Evolutionary conservation across 2,888 invertebrate species (phyloP), one percentile per base, ranked within the genome.

Genomic region (Laothoe populi): DNA sequence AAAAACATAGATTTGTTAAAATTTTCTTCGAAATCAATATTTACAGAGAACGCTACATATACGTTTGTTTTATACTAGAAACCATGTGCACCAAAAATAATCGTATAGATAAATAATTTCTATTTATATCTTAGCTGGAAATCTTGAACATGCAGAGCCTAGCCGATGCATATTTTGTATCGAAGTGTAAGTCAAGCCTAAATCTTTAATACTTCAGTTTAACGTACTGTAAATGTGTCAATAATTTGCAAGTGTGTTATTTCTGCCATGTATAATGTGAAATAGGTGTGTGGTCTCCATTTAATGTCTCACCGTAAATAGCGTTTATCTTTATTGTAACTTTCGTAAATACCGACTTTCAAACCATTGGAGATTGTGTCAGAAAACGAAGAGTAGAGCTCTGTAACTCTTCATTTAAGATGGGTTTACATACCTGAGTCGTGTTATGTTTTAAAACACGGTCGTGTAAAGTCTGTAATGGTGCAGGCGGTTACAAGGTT

Each of bases 231-330:
- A 40, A 23, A 46, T 46, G 16, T 62, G 58, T 48, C 26, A 13
- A 38, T 64, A 58, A 38, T 13, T 64, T 62, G 11, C 59, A 5
- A 38, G 59, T 62, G 4, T 40, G 63, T 71, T 63, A 60, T 60
- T 64, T 66, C 59, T 40, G 42, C 69, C 70, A 66, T 70, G 66
- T 69, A 66, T 66, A 67, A 67, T 38, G 59, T 59, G 57, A 59
- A 63, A 60, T 67, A 64, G 66, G 62, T 68, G 64, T 57, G 48
- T 59, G 59, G 62, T 26, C 60, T 49, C 61, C 64, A 63, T 66
- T 67, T 67, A 70, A 70, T 64, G 66, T 65, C 60, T 60, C 59
- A 57, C 72, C 69, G 48, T 72, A 69, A 69, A 71, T 62, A 69
- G 70, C 44, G 62, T 62, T 59, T 57, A 60, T 62, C 19, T 44